Conservation (phyloP, 1,140 invertebrate species). For the Papilio aristodemus region DNA sequence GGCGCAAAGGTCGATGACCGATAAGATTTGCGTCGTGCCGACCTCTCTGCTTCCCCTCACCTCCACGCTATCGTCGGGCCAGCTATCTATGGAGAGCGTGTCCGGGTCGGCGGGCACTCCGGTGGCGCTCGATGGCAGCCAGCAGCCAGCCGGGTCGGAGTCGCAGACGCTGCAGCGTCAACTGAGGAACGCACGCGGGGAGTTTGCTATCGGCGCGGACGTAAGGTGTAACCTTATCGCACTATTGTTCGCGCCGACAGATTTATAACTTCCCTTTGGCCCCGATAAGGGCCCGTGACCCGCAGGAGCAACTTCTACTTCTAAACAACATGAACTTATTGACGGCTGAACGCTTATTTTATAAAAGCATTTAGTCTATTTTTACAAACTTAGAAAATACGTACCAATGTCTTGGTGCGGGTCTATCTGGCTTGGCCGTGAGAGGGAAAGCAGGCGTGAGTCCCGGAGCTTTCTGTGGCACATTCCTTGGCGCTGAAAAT, state of each 20-base stretch:
- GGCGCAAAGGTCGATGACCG: constrained; percentile 77
- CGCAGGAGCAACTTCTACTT: constrained; percentile 54
- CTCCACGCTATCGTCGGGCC: constrained; percentile 50
- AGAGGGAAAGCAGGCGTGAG: not conserved
- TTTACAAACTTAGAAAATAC: not conserved
- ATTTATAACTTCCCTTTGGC: constrained; percentile 79
- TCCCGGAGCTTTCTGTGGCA: not conserved
- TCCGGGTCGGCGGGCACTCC: constrained; percentile 33
- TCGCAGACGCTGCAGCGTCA: constrained; percentile 9
- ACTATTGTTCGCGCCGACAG: constrained; percentile 75
- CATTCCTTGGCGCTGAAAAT: not conserved
- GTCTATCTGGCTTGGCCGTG: not conserved
- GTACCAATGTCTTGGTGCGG: not conserved
- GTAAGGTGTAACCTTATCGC: constrained; percentile 76
- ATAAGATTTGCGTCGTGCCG: constrained; percentile 68
- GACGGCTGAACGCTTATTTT: not conserved
- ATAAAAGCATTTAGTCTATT: not conserved
- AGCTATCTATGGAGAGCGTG: constrained; percentile 48
- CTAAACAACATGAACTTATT: constrained; percentile 49
- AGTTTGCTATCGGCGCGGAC: constrained; percentile 55
- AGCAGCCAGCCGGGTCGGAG: not conserved
- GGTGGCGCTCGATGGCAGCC: constrained; percentile 5
- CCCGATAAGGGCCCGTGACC: constrained; percentile 77
- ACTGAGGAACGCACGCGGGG: constrained; percentile 31
- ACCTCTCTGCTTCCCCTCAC: constrained; percentile 55